These are phyloP conservation scores for Zoroaster sp. DNA, from an alignment of 53 echinoderm and acorn worm species.

Conservation along the genomic window DNA sequence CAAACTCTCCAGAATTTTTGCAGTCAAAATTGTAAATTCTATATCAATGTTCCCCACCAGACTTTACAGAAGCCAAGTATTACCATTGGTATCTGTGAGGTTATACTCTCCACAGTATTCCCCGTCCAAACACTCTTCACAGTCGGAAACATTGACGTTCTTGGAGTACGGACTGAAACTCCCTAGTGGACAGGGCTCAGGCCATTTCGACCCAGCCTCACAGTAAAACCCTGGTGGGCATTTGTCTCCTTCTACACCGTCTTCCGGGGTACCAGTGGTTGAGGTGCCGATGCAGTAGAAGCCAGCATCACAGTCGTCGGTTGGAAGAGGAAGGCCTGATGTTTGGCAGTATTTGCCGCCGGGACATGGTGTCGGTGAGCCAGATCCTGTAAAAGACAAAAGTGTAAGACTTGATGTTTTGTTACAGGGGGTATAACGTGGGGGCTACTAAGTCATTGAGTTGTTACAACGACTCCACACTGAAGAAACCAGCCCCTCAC, in stretches of 20 bases:
- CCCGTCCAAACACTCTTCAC: constrained; percentile 76
- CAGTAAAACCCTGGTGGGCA: constrained; percentile 97
- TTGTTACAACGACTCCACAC: no score
- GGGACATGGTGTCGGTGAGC: constrained; percentile 76
- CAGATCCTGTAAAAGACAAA: constrained; percentile 72
- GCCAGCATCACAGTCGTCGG: constrained; percentile 75
- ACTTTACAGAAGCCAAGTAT: background rate
- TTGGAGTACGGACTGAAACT: constrained; percentile 76
- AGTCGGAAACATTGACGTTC: constrained; percentile 87
- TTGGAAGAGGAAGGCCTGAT: constrained; percentile 75
- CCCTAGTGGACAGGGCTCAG: constrained; percentile 80
- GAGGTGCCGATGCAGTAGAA: constrained; percentile 91
- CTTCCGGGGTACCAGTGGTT: constrained; percentile 75
- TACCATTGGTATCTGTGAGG: constrained; percentile 86
- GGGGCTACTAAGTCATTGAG: no score
- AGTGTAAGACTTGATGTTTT: no score
- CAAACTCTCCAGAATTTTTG: no score
- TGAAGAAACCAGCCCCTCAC: no score
- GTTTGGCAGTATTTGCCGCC: constrained; percentile 93
- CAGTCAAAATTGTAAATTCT: no score
- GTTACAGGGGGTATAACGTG: no score
- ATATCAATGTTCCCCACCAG: no score
- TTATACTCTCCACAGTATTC: constrained; percentile 96
- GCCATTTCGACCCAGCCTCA: constrained; percentile 74
- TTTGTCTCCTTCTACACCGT: constrained; percentile 81